Percentiles rank a stretch among this genome's conserved stretches.
Conservation (phyloP, 1,140 invertebrate species). For the Ceratoteleas bidentatus region DNA sequence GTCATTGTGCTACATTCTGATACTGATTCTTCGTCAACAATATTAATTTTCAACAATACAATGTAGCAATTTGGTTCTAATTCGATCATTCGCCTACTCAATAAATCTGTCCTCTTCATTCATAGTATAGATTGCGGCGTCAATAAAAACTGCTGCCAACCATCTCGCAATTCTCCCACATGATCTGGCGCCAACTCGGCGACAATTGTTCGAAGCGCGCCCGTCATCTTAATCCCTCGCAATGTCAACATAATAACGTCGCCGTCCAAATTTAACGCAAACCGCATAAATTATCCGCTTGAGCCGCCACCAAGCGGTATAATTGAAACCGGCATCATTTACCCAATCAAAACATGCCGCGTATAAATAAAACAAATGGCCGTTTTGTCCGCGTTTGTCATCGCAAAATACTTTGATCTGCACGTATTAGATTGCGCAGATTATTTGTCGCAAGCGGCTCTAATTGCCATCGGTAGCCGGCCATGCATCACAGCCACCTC, state of each 20-base stretch:
- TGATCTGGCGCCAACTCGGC: no score
- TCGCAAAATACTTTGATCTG: constrained; percentile 36
- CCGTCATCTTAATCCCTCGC: background rate
- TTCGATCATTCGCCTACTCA: no score
- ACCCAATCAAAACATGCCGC: constrained; percentile 23
- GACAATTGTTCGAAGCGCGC: no score
- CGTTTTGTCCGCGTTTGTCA: constrained; percentile 36
- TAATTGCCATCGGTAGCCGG: constrained; percentile 71
- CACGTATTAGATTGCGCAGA: constrained; percentile 61
- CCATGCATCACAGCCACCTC: constrained; percentile 69
- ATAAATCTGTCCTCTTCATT: no score
- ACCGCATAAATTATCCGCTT: constrained; percentile 14
- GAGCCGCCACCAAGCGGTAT: background rate
- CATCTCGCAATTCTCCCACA: no score
- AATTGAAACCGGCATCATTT: constrained; percentile 25
- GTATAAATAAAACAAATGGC: constrained; percentile 30
- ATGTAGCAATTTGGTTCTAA: no score
- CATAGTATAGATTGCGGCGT: no score
- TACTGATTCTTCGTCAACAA: no score
- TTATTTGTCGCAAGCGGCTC: constrained; percentile 71
- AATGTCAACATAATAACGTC: background rate
- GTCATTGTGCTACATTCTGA: no score
- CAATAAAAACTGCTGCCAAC: no score
- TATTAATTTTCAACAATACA: no score
- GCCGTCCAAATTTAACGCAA: constrained; percentile 1